phyloP scores from a whole-genome alignment of 2,888 invertebrate species.

The Bedellia somnulentella region DNA sequence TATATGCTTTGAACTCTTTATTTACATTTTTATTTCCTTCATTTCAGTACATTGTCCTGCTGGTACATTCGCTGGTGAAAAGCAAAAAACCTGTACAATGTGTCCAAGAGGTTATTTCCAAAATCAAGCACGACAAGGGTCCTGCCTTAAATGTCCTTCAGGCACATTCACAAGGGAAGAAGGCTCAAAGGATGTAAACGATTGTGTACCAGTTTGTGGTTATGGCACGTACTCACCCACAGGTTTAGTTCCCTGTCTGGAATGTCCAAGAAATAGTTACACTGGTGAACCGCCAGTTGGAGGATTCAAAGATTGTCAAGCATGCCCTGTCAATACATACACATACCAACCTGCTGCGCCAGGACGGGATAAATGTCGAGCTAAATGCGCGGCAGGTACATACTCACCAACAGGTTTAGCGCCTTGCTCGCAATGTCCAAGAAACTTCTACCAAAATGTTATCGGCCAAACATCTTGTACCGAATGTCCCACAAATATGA shows the following conservation, averaged over 20 bases:
- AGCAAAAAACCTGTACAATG: constrained; percentile 87
- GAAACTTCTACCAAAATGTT: constrained; percentile 87
- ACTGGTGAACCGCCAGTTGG: constrained; percentile 85
- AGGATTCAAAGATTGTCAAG: constrained; percentile 91
- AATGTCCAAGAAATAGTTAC: constrained; percentile 91
- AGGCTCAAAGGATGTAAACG: constrained; percentile 82
- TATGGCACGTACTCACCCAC: constrained; percentile 95
- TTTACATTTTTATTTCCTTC: constrained; percentile 1
- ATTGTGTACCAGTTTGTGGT: constrained; percentile 93
- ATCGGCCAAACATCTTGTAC: constrained; percentile 83
- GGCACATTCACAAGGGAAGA: constrained; percentile 92
- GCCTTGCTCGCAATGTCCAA: constrained; percentile 90
- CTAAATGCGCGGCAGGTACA: constrained; percentile 86
- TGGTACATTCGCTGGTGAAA: constrained; percentile 89
- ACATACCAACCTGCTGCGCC: constrained; percentile 92
- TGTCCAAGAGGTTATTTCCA: constrained; percentile 94
- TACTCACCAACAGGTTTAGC: constrained; percentile 93
- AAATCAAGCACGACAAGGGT: constrained; percentile 86
- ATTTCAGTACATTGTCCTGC: constrained; percentile 93
- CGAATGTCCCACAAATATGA: constrained; percentile 90
- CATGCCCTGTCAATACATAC: constrained; percentile 86
- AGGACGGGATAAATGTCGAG: constrained; percentile 77
- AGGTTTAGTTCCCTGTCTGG: constrained; percentile 89
- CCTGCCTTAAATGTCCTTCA: constrained; percentile 86
- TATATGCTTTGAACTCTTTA: no score